Evolutionary conservation across 1,140 invertebrate species (phyloP).

Genomic region (Hycleus phaleratus): DNA sequence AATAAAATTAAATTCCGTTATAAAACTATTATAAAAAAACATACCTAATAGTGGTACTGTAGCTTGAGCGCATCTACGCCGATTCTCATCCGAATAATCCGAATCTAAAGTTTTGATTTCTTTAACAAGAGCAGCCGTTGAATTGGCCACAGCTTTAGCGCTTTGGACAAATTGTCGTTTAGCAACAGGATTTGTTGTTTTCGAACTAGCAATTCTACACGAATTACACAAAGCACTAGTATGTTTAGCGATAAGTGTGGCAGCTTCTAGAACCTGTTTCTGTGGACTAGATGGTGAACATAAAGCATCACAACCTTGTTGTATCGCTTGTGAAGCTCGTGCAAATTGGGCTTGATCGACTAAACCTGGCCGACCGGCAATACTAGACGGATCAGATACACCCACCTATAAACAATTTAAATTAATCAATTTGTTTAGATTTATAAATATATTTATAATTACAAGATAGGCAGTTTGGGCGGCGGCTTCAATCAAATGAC

Average conservation of each 20-base stretch:
- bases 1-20: background rate
- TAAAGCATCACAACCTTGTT: constrained; percentile 76
- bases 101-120: constrained; percentile 89
- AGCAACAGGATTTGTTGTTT: constrained; percentile 85
- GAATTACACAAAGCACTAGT: constrained; percentile 93
- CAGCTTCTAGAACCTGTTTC: constrained; percentile 81
- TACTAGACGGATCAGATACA: constrained; percentile 81
- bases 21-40: background rate
- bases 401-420: constrained; percentile 51
- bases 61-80: constrained; percentile 67
- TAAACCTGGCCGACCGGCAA: constrained; percentile 83
- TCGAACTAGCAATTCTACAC: constrained; percentile 85
- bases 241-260: constrained; percentile 93
- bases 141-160: constrained; percentile 95
- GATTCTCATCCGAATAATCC: constrained; percentile 70
- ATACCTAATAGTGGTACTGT: constrained; percentile 71
- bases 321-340: constrained; percentile 81
- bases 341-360: constrained; percentile 88
- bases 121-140: constrained; percentile 88
- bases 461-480: constrained; percentile 90
- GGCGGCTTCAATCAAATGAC: constrained; percentile 87
- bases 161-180: constrained; percentile 96
- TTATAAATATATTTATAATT: too few species aligned
- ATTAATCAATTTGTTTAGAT: background rate
- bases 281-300: constrained; percentile 69